Evolutionary conservation across 2,113 vertebrate genomes (phyloP).

Genomic region (Camelus dromedarius): DNA sequence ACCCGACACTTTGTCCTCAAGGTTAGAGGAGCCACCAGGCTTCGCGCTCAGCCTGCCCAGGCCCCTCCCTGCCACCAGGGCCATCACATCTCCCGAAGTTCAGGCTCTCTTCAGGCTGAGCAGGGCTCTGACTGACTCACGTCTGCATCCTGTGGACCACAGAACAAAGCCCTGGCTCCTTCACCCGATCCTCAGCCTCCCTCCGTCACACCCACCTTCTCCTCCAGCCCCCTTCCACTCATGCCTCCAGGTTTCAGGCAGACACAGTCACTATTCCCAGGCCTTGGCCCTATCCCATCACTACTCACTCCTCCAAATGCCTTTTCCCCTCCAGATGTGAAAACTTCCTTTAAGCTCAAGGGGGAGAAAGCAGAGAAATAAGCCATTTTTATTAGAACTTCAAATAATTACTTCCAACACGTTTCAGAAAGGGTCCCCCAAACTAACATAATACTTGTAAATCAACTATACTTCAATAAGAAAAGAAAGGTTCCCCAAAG

Average conservation of each 20-base stretch:
- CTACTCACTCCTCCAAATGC: not conserved
- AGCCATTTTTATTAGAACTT: not conserved
- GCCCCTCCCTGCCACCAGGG: not conserved
- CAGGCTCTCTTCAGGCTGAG: not conserved
- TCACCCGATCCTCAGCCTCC: not conserved
- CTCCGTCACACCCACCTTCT: not conserved
- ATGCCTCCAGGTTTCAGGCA: not conserved
- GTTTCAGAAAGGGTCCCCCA: not conserved
- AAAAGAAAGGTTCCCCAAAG: not conserved
- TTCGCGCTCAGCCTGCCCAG: not conserved
- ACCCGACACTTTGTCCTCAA: not conserved
- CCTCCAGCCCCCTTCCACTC: not conserved
- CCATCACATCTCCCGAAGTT: not conserved
- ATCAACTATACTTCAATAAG: not conserved
- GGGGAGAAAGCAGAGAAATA: not conserved
- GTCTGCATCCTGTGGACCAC: not conserved
- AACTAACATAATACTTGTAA: not conserved
- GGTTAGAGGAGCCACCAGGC: not conserved
- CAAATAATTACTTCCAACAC: not conserved
- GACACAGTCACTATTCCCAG: not conserved
- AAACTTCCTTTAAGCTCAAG: not conserved
- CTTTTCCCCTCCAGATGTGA: not conserved
- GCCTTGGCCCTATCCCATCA: not conserved
- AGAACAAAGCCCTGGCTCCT: not conserved
- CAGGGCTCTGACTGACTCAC: not conserved